Evolutionary conservation across 2,797 vertebrate species (phyloP).

Genomic region (Spizella passerina): DNA sequence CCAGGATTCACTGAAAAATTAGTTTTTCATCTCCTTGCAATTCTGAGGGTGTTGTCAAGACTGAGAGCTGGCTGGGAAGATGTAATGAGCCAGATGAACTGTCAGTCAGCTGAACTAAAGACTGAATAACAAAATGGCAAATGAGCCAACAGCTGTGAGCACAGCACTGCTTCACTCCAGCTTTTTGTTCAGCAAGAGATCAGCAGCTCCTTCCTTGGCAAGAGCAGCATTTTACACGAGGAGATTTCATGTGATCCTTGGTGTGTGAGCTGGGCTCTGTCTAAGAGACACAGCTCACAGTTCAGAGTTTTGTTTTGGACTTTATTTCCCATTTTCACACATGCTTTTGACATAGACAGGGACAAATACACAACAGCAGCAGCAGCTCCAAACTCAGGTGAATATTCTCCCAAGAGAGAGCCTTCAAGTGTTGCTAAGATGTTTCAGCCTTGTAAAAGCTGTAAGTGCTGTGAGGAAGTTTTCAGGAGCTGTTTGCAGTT

Average conservation of each 20-base stretch:
- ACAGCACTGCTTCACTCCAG: background rate
- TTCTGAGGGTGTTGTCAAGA: background rate
- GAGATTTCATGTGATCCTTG: background rate
- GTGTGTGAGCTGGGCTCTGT: background rate
- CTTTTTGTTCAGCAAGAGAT: background rate
- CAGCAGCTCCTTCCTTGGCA: background rate
- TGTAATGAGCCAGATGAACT: background rate
- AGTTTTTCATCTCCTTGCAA: background rate
- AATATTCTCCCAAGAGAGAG: background rate
- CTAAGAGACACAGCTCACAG: background rate
- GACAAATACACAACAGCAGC: background rate
- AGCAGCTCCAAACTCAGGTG: background rate
- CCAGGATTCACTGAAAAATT: background rate
- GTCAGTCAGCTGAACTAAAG: background rate
- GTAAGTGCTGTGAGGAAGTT: background rate
- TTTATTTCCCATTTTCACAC: background rate
- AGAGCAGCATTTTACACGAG: background rate
- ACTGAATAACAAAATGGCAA: background rate
- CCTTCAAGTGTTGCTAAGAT: background rate
- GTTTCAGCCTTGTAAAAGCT: background rate
- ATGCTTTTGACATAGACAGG: too few relatives aligned
- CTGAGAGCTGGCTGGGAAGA: background rate
- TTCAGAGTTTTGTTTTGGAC: background rate
- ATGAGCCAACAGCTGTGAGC: background rate
- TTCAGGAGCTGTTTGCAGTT: background rate